Evolutionary conservation across 2,113 vertebrate species (phyloP).

Genomic region (Carassius gibelio): DNA sequence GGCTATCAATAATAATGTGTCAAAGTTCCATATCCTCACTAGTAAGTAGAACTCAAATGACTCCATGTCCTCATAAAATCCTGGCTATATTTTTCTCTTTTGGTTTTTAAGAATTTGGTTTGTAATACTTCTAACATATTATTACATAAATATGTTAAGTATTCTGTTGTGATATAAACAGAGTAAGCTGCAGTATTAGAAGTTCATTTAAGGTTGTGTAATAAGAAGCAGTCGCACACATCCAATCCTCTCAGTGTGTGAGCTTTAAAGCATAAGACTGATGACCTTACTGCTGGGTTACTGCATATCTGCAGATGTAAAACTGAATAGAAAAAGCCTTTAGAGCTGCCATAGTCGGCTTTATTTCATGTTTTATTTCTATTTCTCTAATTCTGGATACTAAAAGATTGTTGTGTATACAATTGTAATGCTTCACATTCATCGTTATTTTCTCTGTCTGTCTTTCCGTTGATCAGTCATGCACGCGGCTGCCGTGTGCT

Average conservation of each 20-base stretch:
- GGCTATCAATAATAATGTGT: not conserved
- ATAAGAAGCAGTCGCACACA: not conserved
- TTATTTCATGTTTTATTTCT: not conserved
- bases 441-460: not conserved
- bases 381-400: not conserved
- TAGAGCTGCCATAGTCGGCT: not conserved
- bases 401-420: not conserved
- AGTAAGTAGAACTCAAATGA: not conserved
- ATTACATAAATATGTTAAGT: not conserved
- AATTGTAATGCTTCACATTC: not conserved
- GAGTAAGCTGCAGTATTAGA: not conserved
- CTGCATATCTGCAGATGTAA: not conserved
- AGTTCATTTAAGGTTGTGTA: constrained; percentile 8
- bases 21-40: not conserved
- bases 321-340: not conserved
- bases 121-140: not conserved
- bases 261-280: not conserved
- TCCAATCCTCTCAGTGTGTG: not conserved
- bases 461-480: constrained; percentile 20
- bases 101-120: not conserved
- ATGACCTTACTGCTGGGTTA: not conserved
- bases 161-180: constrained; percentile 12
- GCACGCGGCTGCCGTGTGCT: not conserved
- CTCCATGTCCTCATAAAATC: not conserved
- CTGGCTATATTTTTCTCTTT: not conserved